These are phyloP conservation scores for Tarsius wallacei DNA, from an alignment of 2,797 vertebrate genomes.

Conservation along the genomic window DNA sequence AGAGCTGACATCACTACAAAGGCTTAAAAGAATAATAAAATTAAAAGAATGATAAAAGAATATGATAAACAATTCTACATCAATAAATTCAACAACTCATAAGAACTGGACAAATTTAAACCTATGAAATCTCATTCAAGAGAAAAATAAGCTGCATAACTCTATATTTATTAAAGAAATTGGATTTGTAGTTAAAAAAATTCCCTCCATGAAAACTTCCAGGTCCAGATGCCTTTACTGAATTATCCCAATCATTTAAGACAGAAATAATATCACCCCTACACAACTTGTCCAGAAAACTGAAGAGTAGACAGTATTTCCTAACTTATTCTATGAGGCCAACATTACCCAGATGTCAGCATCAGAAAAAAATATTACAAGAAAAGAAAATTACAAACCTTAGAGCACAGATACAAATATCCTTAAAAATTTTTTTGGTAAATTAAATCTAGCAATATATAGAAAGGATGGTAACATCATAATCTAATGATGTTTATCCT, in stretches of 20 bases:
- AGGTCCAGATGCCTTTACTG: not conserved
- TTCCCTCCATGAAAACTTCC: conserved; percentile 1
- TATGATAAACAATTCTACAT: conserved; percentile 16
- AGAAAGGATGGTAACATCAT: conserved; percentile 24
- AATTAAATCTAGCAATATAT: not conserved
- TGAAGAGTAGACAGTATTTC: not conserved
- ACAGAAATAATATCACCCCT: conserved; percentile 24
- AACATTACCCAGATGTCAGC: conserved; percentile 32
- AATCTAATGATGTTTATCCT: not conserved
- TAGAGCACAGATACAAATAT: conserved; percentile 12
- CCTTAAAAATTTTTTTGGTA: conserved; percentile 55
- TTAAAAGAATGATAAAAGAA: conserved; percentile 24
- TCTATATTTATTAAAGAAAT: conserved; percentile 18
- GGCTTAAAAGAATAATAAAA: not conserved
- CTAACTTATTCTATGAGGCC: conserved; percentile 23
- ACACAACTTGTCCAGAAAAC: conserved; percentile 16
- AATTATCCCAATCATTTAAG: conserved; percentile 9
- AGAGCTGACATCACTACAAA: not conserved
- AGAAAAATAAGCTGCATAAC: conserved; percentile 39
- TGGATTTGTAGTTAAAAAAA: conserved; percentile 56
- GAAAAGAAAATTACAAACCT: conserved; percentile 47
- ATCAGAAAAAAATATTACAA: not conserved
- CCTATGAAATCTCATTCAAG: conserved; percentile 34
- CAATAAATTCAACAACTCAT: conserved; percentile 55
- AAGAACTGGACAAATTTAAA: conserved; percentile 59